phyloP scores from a whole-genome alignment of 2,113 vertebrate species.

The Leptocoma aspasia region DNA sequence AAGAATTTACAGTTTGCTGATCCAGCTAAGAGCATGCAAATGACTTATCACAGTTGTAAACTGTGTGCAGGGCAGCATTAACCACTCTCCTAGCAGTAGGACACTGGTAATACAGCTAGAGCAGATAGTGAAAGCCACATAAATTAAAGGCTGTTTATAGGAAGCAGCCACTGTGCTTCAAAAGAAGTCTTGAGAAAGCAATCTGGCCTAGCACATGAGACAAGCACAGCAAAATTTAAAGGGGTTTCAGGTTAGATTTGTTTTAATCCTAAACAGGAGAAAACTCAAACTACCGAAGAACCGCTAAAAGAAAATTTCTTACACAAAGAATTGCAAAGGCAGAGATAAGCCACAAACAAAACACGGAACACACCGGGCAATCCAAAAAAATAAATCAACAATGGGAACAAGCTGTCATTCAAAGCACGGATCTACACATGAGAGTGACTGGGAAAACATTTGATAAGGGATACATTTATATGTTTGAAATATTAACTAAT shows the following conservation, averaged over 20 bases:
- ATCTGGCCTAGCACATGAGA: neutral
- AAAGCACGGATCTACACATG: neutral
- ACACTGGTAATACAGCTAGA: neutral
- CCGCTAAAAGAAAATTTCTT: neutral
- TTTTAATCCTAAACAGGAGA: neutral
- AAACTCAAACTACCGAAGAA: neutral
- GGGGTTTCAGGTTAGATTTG: rapidly evolving
- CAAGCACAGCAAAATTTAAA: neutral
- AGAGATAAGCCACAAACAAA: neutral
- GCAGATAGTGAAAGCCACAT: neutral
- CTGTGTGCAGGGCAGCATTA: neutral
- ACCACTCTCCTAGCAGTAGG: neutral
- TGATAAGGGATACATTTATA: neutral
- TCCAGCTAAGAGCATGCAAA: neutral
- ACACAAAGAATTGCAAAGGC: neutral
- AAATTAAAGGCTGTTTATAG: neutral
- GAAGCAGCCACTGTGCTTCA: neutral
- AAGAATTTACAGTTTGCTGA: neutral
- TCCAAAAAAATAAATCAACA: neutral
- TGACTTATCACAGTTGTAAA: neutral
- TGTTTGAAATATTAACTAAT: neutral
- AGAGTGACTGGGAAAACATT: neutral
- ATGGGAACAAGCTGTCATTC: neutral
- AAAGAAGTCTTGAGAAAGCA: neutral
- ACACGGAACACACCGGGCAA: rapidly evolving